Evolutionary conservation across 1,140 invertebrate species (phyloP).

Genomic region (Doryteuthis pealeii): DNA sequence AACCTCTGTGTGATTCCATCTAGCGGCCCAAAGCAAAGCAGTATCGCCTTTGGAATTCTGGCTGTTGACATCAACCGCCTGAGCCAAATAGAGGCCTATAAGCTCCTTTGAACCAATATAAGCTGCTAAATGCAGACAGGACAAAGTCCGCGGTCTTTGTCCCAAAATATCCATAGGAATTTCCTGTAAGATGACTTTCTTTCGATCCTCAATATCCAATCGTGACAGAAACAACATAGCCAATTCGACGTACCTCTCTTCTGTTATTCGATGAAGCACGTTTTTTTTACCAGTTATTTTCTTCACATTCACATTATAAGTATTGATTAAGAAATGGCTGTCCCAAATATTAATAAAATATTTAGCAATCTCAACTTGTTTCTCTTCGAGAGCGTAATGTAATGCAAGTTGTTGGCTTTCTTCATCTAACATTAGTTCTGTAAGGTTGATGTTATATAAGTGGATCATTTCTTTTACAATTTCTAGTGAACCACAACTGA

Average conservation of each 20-base stretch:
- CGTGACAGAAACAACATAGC: too few relatives aligned
- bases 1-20: too few relatives aligned
- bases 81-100: slow-evolving; percentile 36
- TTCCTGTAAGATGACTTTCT: slow-evolving; percentile 45
- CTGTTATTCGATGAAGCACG: too few relatives aligned
- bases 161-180: slow-evolving; percentile 49
- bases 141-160: slow-evolving; percentile 49
- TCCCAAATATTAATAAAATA: too few relatives aligned
- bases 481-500: background rate
- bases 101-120: slow-evolving; percentile 43
- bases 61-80: slow-evolving; percentile 40
- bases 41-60: too few relatives aligned
- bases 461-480: slow-evolving; percentile 6
- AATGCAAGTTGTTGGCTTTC: too few relatives aligned
- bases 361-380: too few relatives aligned
- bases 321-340: slow-evolving; percentile 18
- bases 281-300: slow-evolving; percentile 34
- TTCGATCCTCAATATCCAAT: slow-evolving; percentile 24
- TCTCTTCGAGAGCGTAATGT: too few relatives aligned
- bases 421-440: too few relatives aligned
- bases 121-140: slow-evolving; percentile 49
- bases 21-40: too few relatives aligned
- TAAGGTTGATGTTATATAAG: too few relatives aligned
- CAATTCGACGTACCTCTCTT: too few relatives aligned
- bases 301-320: slow-evolving; percentile 37